Base-by-base conservation (phyloP, 2,888 invertebrate genomes). In the Macrosoma leucophasiata region DNA sequence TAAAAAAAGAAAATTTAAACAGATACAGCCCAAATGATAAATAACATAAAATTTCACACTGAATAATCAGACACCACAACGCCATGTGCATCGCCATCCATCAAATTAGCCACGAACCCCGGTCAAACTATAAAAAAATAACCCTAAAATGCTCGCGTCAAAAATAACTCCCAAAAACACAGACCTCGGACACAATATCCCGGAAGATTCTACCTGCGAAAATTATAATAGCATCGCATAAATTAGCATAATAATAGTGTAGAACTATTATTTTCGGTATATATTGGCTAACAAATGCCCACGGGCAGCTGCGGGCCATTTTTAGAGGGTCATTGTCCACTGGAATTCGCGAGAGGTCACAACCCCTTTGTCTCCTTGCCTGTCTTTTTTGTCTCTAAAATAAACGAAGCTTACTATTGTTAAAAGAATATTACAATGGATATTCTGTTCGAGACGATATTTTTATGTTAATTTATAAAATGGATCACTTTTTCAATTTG, bases 171-270 rank as follows among this genome's bases (percentile, higher is more conserved):
- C n/a, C 52, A 55, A 59, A 68, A 65, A 62, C 61, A 62, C 57
- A 59, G 63, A 69, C 67, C 40, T 47, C 46, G 62, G 63, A 62
- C 62, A 63, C 50, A 53, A 53, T 50, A 43, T 59, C 64, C 73
- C 70, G 71, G 69, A 75, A 74, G 75, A 56, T 46, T 39, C 41
- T 35, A 39, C 61, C 46, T 76, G 79, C 81, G 81, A 81, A 81
- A 64, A 70, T 70, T 75, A 81, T 77, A 79, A 81, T 75, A 65
- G 70, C 62, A 52, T 61, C 55, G 61, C 59, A 51, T 34, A 48
- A 55, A 82, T 84, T 84, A 62, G 67, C 84, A 84, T 84, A 81
- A 84, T 82, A 84, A 82, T 81, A 63, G 65, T 54, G 64, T 51
- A 50, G 50, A 46, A 51, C 68, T 70, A 76, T 78, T 78, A 78